phyloP scores from a whole-genome alignment of 2,797 vertebrate genomes.

The Cephalopachus bancanus region DNA sequence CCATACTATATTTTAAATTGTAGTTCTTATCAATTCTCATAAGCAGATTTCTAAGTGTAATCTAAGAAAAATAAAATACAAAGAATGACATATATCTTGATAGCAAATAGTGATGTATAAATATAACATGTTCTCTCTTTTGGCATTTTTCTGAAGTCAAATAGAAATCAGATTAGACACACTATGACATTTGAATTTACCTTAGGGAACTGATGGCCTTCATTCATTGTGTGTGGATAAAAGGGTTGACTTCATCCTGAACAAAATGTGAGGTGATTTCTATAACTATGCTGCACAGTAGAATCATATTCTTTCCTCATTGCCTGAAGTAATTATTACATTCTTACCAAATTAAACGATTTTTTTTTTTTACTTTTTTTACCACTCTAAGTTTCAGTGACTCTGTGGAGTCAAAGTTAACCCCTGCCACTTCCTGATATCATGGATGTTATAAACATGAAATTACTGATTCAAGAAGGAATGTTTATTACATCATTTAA shows the following conservation, averaged over 20 bases:
- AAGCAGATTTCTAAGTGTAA: neutral
- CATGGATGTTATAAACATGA: slow-evolving; percentile 22
- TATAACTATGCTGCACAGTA: neutral
- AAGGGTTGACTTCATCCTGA: slow-evolving; percentile 5
- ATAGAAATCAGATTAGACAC: slow-evolving; percentile 32
- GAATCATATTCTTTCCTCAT: neutral
- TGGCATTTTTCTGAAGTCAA: neutral
- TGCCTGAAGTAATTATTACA: slow-evolving; percentile 35
- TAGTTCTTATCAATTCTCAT: neutral
- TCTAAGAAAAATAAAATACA: neutral
- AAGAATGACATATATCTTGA: neutral
- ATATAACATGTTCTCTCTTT: neutral
- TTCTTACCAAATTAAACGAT: neutral
- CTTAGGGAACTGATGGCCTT: slow-evolving; percentile 23
- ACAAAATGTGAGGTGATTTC: neutral
- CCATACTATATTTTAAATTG: neutral
- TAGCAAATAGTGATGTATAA: neutral
- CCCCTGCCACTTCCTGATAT: slow-evolving; percentile 9
- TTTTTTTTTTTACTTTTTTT: slow-evolving; percentile 7
- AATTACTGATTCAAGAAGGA: slow-evolving; percentile 52
- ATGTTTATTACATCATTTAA: neutral
- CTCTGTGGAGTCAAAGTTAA: slow-evolving; percentile 27
- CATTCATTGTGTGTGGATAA: neutral
- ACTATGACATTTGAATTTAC: slow-evolving; percentile 38
- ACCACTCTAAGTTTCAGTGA: slow-evolving; percentile 32